A percentile compares a stretch with the other conserved stretches of the same genome.
phyloP scores from a whole-genome alignment of 2,797 vertebrate species.

The Somateria mollissima region DNA sequence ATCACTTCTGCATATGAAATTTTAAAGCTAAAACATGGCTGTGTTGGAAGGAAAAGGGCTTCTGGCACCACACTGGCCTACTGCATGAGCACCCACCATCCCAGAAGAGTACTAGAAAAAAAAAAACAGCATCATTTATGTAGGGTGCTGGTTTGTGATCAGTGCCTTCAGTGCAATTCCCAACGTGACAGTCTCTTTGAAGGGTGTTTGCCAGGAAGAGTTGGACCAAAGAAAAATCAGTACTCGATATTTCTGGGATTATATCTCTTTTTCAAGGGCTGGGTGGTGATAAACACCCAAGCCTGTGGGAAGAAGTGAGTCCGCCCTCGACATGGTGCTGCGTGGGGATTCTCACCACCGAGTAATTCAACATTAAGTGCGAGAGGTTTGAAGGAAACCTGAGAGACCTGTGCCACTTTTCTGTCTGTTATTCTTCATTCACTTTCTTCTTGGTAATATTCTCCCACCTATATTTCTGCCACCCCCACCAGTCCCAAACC shows the following conservation, averaged over 20 bases:
- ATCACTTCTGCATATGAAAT: not conserved
- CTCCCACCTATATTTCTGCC: not conserved
- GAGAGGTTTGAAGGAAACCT: not conserved
- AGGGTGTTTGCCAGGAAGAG: not conserved
- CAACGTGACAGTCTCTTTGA: not conserved
- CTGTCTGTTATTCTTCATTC: not conserved
- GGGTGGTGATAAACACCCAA: not conserved
- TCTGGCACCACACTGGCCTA: not conserved
- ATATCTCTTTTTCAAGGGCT: not conserved
- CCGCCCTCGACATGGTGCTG: not conserved
- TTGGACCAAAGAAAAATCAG: not conserved
- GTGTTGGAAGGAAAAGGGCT: not conserved
- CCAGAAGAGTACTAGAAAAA: not conserved
- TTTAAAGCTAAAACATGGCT: not conserved
- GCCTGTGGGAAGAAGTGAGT: not conserved
- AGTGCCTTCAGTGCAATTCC: not conserved
- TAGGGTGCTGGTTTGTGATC: not conserved
- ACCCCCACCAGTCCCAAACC: not conserved
- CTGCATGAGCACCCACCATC: accelerated
- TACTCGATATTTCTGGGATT: not conserved
- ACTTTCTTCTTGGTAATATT: not conserved
- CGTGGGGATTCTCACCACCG: not conserved
- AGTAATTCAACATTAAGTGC: not conserved
- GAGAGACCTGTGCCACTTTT: not conserved
- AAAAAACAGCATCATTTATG: accelerated